These are phyloP conservation scores for Yoshiicerus persimilis DNA, from an alignment of 1,140 invertebrate genomes.

Conservation along the genomic window DNA sequence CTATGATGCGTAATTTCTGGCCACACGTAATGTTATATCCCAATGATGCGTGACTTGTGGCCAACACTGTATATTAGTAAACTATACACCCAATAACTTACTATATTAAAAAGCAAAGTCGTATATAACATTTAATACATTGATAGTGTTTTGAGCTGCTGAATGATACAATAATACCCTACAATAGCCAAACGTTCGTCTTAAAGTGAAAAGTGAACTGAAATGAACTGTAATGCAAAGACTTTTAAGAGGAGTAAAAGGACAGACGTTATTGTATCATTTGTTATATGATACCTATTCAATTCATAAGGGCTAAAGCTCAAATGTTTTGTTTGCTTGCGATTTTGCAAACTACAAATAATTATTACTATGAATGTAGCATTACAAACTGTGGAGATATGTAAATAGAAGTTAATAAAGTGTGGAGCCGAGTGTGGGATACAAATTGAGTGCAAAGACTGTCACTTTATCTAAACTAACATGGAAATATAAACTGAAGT, in stretches of 20 bases:
- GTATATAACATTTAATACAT: no score
- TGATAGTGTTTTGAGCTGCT: no score
- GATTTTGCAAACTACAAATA: neutral
- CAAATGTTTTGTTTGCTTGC: neutral
- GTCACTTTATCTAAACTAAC: no score
- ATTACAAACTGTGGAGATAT: neutral
- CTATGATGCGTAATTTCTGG: no score
- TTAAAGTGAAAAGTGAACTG: neutral
- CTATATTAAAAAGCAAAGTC: no score
- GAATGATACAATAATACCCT: neutral
- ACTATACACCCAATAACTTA: no score
- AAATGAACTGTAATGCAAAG: neutral
- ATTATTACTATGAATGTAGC: neutral
- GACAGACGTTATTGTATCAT: neutral
- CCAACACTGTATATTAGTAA: no score
- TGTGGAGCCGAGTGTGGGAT: no score
- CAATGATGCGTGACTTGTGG: no score
- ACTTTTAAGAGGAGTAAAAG: neutral
- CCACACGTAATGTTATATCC: no score
- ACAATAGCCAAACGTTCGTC: neutral
- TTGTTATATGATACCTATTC: neutral
- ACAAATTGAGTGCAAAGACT: no score
- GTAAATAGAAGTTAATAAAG: neutral
- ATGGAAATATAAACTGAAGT: no score
- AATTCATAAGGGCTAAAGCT: neutral